A percentile compares a stretch with the other conserved stretches of the same genome.
Conservation (phyloP, 2,113 vertebrate genomes). For the Tetrao urogallus region DNA sequence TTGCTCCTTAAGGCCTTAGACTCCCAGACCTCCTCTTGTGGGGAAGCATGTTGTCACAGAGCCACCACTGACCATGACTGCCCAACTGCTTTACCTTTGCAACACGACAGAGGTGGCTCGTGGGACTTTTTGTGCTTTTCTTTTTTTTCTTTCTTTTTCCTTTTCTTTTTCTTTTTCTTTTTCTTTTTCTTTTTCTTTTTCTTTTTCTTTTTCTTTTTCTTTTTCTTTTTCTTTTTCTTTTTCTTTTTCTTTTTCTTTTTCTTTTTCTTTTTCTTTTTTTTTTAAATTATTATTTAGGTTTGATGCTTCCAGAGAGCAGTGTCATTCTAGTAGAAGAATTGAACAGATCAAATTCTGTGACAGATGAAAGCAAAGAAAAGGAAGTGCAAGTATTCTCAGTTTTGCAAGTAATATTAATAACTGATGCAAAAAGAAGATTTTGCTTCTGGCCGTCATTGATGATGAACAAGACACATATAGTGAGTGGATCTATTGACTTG, state of each 20-base stretch:
- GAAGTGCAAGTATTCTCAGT: neutral
- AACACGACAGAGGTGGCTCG: neutral
- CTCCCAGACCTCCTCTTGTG: neutral
- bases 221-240: neutral
- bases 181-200: neutral
- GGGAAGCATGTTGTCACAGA: neutral
- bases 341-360: neutral
- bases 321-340: neutral
- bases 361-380: neutral
- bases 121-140: neutral
- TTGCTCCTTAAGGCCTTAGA: neutral
- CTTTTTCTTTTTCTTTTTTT: neutral
- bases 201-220: neutral
- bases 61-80: neutral
- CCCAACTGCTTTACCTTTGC: neutral
- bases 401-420: neutral
- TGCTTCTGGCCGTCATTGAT: neutral
- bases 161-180: neutral
- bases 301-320: neutral
- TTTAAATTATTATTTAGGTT: neutral
- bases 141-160: neutral
- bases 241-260: neutral
- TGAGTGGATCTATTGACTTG: slow-evolving; percentile 26
- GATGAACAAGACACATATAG: neutral
- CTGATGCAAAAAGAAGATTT: neutral